Evolutionary conservation across 2,113 vertebrate genomes (phyloP), one percentile per base, ranked within the genome.

Genomic region (Pogonocichla stellata): DNA sequence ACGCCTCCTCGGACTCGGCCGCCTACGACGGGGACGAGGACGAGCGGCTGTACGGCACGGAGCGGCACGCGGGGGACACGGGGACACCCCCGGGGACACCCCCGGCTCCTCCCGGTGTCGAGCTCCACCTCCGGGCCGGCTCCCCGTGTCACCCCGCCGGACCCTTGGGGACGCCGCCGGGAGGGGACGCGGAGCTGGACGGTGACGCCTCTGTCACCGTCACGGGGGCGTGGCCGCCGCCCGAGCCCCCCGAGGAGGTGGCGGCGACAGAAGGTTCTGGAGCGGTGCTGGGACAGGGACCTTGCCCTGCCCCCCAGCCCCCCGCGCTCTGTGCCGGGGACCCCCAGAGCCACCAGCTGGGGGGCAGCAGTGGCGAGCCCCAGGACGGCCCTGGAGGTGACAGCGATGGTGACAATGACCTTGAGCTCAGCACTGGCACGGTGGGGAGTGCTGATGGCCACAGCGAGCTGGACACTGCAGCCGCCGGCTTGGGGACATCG

Each of bases 21-120:
- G 99, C 99, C 33, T 99, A 99, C 24, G 97, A 99, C 0, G 99
- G 98, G 0, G 99, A 98, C 26, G 99, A 99, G 23, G 99, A 99
- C 2, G 99, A 99, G 88, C 96, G 96, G 67, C 97, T 98, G 6
- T 99, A 99, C 78, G 98, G 98, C 50, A 98, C 98, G 12, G 99
- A 99, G 94, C 98, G 97, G n/a, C 98, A 99, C 4, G 99, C 86
- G 36, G 66, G 75, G 75, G 58, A 24, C 57, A 0, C 66, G 11
- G 50, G 2, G 29, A 64, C 43, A 0, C 66, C 64, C 6, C 64
- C 84, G 38, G 84, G 33, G 10, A 43, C 51, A 0, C 77, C 29
- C 4, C 43, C 5, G 2, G 11, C 9, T 1, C 22, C 10, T 1
- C 38, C 45, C 48, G 5, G 50, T 11, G 40, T 95, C 7, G 74